These are phyloP conservation scores for Yasuhikotakia modesta DNA, from an alignment of 2,797 vertebrate genomes.

Conservation along the genomic window DNA sequence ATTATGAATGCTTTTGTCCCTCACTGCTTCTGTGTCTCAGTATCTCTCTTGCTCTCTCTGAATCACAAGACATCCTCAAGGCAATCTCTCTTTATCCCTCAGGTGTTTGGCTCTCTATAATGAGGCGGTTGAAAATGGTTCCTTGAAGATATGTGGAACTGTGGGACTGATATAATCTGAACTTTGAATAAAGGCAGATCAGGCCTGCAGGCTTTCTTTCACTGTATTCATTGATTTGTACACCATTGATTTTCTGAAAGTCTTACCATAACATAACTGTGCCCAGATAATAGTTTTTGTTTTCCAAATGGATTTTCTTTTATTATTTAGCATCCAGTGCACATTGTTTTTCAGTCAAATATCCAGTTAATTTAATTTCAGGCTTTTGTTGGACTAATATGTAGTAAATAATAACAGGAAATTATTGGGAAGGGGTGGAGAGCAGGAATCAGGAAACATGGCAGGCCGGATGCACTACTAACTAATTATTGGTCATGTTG, in stretches of 20 bases:
- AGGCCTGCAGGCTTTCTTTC: constrained; percentile 3
- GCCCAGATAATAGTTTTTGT: neutral
- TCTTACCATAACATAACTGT: neutral
- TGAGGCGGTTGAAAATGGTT: constrained; percentile 82
- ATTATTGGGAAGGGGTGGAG: too few species aligned
- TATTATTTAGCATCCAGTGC: too few species aligned
- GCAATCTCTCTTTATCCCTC: constrained; percentile 15
- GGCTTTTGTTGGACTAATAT: too few species aligned
- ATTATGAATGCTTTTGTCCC: neutral
- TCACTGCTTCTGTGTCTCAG: neutral
- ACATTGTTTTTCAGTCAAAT: too few species aligned
- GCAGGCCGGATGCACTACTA: too few species aligned
- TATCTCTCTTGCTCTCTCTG: neutral
- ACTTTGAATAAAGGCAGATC: constrained; percentile 72
- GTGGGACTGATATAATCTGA: constrained; percentile 81
- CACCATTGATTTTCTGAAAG: neutral
- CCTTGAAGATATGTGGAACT: constrained; percentile 74
- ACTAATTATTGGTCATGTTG: too few species aligned
- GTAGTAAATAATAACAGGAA: too few species aligned
- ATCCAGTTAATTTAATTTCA: too few species aligned
- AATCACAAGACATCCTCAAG: constrained; percentile 19
- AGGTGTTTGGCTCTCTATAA: constrained; percentile 49
- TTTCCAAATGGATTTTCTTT: neutral
- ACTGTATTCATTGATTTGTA: constrained; percentile 1
- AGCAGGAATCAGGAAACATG: too few species aligned